A percentile compares a stretch with the other conserved stretches of the same genome.
These are phyloP conservation scores for Rhynchophorus ferrugineus DNA, from an alignment of 1,140 invertebrate genomes.

Conservation along the genomic window DNA sequence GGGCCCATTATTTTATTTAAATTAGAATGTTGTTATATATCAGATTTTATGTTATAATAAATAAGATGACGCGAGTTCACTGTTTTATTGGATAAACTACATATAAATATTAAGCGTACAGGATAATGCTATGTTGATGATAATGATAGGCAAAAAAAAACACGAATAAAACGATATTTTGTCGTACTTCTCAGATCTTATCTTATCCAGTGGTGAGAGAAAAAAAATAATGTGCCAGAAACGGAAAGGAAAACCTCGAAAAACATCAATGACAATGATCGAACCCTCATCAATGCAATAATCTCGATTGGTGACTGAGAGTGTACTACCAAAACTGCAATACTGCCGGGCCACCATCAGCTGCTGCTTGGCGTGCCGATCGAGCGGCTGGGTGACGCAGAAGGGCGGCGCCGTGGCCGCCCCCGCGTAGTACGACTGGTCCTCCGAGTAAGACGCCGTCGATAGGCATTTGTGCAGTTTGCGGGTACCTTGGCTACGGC, in stretches of 20 bases:
- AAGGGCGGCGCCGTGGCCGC: slow-evolving; percentile 40
- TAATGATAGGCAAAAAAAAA: no score
- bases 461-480: slow-evolving; percentile 81
- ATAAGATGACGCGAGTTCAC: no score
- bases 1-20: no score
- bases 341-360: slow-evolving; percentile 76
- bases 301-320: slow-evolving; percentile 45
- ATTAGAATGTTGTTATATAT: no score
- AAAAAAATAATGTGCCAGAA: background rate
- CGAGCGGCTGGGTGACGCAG: slow-evolving; percentile 39
- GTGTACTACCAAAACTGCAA: slow-evolving; percentile 90
- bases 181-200: background rate
- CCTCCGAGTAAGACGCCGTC: slow-evolving; percentile 66
- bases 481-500: slow-evolving; percentile 83
- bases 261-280: slow-evolving; percentile 3
- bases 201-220: no score
- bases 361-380: slow-evolving; percentile 44
- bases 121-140: no score
- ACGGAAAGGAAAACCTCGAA: background rate
- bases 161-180: no score
- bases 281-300: background rate
- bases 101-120: no score
- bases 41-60: no score
- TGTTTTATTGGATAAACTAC: no score
- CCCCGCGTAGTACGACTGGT: slow-evolving; percentile 41